Evolutionary conservation across 2,888 invertebrate species (phyloP).

Genomic region (Nomada fucata): DNA sequence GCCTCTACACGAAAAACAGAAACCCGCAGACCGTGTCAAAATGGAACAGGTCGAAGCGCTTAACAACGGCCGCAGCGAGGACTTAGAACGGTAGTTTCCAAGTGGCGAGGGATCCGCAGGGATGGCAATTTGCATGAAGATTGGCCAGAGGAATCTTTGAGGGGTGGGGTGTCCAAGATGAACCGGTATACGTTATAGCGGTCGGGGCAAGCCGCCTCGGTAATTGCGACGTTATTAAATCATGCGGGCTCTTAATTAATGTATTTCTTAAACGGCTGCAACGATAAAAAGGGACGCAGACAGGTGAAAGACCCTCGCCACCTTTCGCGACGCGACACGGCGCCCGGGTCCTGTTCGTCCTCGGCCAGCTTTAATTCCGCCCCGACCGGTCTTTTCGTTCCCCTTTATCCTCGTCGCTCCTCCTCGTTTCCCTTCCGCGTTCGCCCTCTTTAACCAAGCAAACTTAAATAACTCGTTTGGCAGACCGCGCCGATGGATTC

Average conservation of each 20-base stretch:
- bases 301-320: constrained; percentile 34
- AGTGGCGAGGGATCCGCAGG: constrained; percentile 32
- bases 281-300: constrained; percentile 47
- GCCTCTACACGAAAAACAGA: neutral
- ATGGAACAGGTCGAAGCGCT: constrained; percentile 12
- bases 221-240: constrained; percentile 71
- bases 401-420: constrained; percentile 49
- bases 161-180: constrained; percentile 4
- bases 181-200: constrained; percentile 37
- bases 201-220: constrained; percentile 47
- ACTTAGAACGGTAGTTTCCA: constrained; percentile 43
- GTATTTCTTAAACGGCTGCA: constrained; percentile 57
- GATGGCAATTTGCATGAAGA: constrained; percentile 64
- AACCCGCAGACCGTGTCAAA: neutral
- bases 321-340: constrained; percentile 31
- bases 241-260: constrained; percentile 72
- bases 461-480: constrained; percentile 79
- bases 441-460: constrained; percentile 57
- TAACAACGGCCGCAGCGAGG: constrained; percentile 3
- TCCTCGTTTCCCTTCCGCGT: constrained; percentile 28
- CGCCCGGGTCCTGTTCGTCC: constrained; percentile 8
- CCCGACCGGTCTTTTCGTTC: constrained; percentile 14
- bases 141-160: constrained; percentile 46
- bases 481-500: constrained; percentile 71
- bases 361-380: constrained; percentile 65